Percentiles rank a stretch among this genome's conserved stretches.
phyloP scores from a whole-genome alignment of 2,888 invertebrate species.

The Leucophora obtusa region DNA sequence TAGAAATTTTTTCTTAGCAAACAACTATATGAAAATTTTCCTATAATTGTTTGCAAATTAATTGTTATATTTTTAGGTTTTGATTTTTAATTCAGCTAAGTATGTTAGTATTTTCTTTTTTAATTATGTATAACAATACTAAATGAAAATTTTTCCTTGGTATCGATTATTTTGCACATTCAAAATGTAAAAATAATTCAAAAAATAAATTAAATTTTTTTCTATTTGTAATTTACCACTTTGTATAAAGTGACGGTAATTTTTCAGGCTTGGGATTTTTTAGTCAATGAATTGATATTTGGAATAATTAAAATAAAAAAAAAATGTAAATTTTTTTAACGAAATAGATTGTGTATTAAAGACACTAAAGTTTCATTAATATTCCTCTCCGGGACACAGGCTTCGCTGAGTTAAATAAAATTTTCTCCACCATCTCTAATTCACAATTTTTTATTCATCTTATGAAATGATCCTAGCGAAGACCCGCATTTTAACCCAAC shows the following conservation, averaged over 20 bases:
- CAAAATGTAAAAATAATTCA: slow-evolving; percentile 35
- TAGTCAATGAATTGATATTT: neutral
- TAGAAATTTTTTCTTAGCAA: slow-evolving; percentile 59
- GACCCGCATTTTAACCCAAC: too few relatives aligned
- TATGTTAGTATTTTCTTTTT: slow-evolving; percentile 38
- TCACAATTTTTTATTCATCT: too few relatives aligned
- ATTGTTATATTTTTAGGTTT: slow-evolving; percentile 60
- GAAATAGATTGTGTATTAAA: too few relatives aligned
- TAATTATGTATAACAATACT: slow-evolving; percentile 57
- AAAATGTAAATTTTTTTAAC: too few relatives aligned
- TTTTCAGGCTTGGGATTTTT: neutral
- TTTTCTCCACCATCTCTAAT: too few relatives aligned
- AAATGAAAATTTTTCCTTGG: slow-evolving; percentile 28
- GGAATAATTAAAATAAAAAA: too few relatives aligned
- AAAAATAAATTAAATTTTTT: slow-evolving; percentile 36
- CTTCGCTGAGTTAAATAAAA: too few relatives aligned
- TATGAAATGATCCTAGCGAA: too few relatives aligned
- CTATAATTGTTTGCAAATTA: slow-evolving; percentile 59
- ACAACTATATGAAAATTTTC: slow-evolving; percentile 61
- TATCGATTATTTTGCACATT: slow-evolving; percentile 62
- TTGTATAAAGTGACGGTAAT: slow-evolving; percentile 1
- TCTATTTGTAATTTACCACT: slow-evolving; percentile 49
- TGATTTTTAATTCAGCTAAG: slow-evolving; percentile 45
- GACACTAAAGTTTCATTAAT: too few relatives aligned
- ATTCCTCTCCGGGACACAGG: too few relatives aligned